Evolutionary conservation across 2,888 invertebrate species (phyloP).

Genomic region (Syrphus vitripennis): DNA sequence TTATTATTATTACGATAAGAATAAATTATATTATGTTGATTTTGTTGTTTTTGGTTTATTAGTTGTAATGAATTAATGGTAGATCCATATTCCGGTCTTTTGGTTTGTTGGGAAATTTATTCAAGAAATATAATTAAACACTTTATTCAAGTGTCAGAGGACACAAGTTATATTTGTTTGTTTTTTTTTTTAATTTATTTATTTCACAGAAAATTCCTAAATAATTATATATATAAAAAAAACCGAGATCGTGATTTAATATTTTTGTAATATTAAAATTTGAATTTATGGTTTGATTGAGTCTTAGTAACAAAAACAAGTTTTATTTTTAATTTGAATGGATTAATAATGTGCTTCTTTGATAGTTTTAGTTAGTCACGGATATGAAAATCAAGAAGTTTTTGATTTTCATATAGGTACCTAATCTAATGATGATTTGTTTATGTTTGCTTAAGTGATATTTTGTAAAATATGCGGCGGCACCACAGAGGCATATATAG

Average conservation of each 20-base stretch:
- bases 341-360: not conserved
- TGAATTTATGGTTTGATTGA: not conserved
- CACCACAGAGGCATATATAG: no score
- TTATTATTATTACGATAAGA: no score
- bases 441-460: no score
- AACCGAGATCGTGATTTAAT: not conserved
- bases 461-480: no score
- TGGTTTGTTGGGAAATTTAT: conserved; percentile 26
- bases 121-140: conserved; percentile 51
- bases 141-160: conserved; percentile 38
- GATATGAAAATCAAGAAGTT: not conserved
- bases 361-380: not conserved
- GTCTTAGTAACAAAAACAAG: not conserved
- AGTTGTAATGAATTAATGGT: conserved; percentile 16
- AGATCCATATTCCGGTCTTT: conserved; percentile 48
- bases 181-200: not conserved
- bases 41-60: conserved; percentile 8
- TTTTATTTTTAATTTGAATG: not conserved
- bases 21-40: conserved; percentile 10
- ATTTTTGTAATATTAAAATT: not conserved
- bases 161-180: conserved; percentile 13
- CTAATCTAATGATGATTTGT: no score
- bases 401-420: no score
- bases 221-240: not conserved
- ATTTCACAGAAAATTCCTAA: not conserved